phyloP scores from a whole-genome alignment of 30 jellyfish, hydroid and myxozoan genomes.

The Haliclystus octoradiatus region DNA sequence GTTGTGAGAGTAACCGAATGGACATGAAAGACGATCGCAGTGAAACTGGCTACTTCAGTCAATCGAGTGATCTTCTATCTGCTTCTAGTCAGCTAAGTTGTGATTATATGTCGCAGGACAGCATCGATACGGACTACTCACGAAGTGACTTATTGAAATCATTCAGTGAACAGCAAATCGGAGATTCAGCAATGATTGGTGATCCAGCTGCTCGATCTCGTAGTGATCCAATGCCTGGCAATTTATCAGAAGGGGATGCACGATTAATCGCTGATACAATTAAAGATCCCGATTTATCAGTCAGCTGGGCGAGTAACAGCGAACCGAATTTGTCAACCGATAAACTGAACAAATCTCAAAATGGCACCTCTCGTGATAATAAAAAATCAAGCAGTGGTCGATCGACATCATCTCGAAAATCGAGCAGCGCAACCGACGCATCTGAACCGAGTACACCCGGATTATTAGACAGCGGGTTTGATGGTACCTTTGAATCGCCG shows the following conservation, averaged over 20 bases:
- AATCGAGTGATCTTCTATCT: conserved; percentile 46
- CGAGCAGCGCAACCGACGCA: background rate
- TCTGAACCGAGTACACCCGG: background rate
- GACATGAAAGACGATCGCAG: conserved; percentile 16
- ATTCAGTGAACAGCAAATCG: conserved; percentile 10
- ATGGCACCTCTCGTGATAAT: background rate
- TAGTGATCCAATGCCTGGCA: conserved; percentile 49
- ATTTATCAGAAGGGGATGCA: conserved; percentile 8
- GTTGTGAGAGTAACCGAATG: background rate
- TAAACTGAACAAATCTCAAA: conserved; percentile 1
- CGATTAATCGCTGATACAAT: conserved; percentile 7
- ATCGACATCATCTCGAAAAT: background rate
- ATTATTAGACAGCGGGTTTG: background rate
- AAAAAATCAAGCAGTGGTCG: background rate
- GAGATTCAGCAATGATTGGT: conserved; percentile 5
- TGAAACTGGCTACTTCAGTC: conserved; percentile 61
- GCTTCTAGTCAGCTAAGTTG: conserved; percentile 66
- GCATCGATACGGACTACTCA: conserved; percentile 29
- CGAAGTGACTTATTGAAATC: conserved; percentile 10
- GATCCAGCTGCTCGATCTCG: conserved; percentile 23
- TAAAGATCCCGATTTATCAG: conserved; percentile 7
- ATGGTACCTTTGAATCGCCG: background rate
- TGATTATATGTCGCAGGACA: conserved; percentile 58
- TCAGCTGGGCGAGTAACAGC: conserved; percentile 43
- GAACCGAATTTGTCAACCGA: conserved; percentile 47